Evolutionary conservation across 2,888 invertebrate species (phyloP), one percentile per base, ranked within the genome.

Genomic region (Drosophila phalerata): DNA sequence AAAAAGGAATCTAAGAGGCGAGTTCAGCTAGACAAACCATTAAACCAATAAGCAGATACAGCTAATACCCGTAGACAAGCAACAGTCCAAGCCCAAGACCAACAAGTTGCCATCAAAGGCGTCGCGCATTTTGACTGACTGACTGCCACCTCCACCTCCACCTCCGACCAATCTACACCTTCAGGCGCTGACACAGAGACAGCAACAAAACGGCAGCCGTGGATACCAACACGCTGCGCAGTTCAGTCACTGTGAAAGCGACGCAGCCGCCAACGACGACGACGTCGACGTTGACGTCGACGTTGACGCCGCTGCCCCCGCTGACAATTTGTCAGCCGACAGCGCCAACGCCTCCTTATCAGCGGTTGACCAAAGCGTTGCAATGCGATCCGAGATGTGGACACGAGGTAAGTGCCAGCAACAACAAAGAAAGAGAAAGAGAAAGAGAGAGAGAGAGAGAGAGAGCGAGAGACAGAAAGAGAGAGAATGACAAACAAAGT

Each of bases 341-440:
- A 80, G 91, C 92, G 68, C 88, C 91, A 74, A 92, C 92, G 81
- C 92, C 93, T 81, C 92, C 93, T 65, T 94, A 94, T 90, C 93
- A 94, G 85, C 93, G 93, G 85, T 93, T 94, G 53, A 92, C 93
- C 72, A 93, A 94, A 88, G 93, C 93, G 65, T 90, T 94, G 79
- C 94, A 94, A 90, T 92, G 93, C 91, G 94, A 94, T 92, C 93
- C 93, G 79, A 92, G 93, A 91, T 93, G 93, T 90, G 91, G 92
- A 74, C 93, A 93, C 91, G 93, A 93, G 93, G 93, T 93, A 86
- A 89, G 85, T 88, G 76, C 61, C 77, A 74, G 66, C 52, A 58
- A 60, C 28, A 38, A 57, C 6, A 45, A 17, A 6, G 9, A 13
- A 5, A 22, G 11, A 15, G 15, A 51, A 10, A 8, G 22, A 5